Evolutionary conservation across 1,140 invertebrate species (phyloP).

Genomic region (Coboldia fuscipes): DNA sequence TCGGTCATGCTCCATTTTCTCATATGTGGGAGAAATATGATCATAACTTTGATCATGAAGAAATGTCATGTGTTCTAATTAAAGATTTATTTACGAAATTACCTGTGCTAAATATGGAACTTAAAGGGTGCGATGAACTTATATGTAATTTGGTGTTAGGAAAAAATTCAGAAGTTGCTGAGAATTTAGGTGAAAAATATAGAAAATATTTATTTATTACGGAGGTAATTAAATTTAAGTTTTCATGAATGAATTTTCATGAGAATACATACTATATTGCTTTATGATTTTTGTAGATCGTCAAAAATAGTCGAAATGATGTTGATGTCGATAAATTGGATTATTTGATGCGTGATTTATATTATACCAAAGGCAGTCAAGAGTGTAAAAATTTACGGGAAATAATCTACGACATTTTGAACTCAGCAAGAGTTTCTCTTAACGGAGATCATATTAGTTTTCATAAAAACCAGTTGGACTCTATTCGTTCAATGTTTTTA

Average conservation of each 20-base stretch:
- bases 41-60: slow-evolving; percentile 1
- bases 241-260: background rate
- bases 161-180: too few species aligned
- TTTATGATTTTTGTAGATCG: slow-evolving; percentile 25
- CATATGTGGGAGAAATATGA: slow-evolving; percentile 32
- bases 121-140: too few species aligned
- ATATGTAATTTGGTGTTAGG: too few species aligned
- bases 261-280: background rate
- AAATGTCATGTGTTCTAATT: background rate
- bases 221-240: background rate
- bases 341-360: slow-evolving; percentile 37
- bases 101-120: too few species aligned
- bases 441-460: slow-evolving; percentile 1
- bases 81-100: background rate
- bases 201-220: too few species aligned
- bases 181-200: too few species aligned
- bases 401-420: too few species aligned
- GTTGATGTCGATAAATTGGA: slow-evolving; percentile 56
- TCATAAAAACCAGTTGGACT: background rate
- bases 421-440: background rate
- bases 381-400: background rate
- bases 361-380: slow-evolving; percentile 6
- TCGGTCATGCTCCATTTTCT: slow-evolving; percentile 45
- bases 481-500: background rate
- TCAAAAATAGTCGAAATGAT: slow-evolving; percentile 35